Base-by-base conservation (phyloP, 2,113 vertebrate species). In the Rhombomys opimus region DNA sequence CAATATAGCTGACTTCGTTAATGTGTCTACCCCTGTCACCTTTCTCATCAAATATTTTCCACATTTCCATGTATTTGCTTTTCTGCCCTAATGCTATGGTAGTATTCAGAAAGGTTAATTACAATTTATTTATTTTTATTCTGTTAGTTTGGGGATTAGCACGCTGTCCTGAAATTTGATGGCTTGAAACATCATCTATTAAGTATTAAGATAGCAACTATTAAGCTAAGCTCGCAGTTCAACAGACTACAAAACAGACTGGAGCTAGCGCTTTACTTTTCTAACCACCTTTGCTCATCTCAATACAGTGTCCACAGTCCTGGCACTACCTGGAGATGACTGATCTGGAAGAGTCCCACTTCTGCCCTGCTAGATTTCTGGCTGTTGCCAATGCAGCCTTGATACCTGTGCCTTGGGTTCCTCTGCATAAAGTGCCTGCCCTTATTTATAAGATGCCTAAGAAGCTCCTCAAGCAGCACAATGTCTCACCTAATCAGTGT, bases 41-140 rank as follows among this genome's bases (percentile, higher is more conserved):
- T 86, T 25, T 76, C 32, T 38, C 96, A 93, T 57, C 7, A 18
- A 92, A 30, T 35, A 75, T 35, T 50, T 93, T 20, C n/a, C 67
- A 93, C 61, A 54, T 52, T 70, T 84, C 25, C 10, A 30, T 1
- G 11, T 67, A n/a, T 82, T 91, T 82, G 70, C 46, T 17, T 27
- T 91, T 95, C 41, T 22, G 68, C 5, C 0, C 4, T 12, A 92
- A 18, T 75, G 10, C 72, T 61, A 87, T 1, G 6, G 68, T 12
- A 67, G 11, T 18, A 54, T 91, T 17, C 76, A 82, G 59, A 67
- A 87, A 87, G 18, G 1, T 52, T 82, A 30, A 70, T 30, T 72
- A 13, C 1, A 18, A 90, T 84, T 88, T 87, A 1, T 46, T 46
- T 46, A 89, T 59, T 97, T 95, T 52, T 67, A 4, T 54, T 32